These are phyloP conservation scores for Spodoptera exigua DNA, from an alignment of 2,888 invertebrate species.

Conservation along the genomic window DNA sequence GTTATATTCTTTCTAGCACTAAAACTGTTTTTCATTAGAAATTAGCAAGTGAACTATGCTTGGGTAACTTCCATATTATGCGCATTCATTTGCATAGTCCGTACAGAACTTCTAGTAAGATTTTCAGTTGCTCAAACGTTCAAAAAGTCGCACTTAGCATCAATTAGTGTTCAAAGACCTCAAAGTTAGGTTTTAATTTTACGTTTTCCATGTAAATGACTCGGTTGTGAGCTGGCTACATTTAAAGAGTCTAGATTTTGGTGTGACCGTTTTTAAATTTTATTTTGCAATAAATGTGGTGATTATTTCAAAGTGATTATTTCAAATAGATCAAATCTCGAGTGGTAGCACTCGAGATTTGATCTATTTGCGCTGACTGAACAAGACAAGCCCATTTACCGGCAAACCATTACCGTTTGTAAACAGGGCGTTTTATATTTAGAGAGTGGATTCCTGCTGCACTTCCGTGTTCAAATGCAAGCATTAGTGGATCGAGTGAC, in stretches of 20 bases:
- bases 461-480: constrained; percentile 57
- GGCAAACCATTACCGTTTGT: constrained; percentile 47
- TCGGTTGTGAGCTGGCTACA: neutral
- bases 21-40: constrained; percentile 13
- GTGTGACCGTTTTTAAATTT: neutral
- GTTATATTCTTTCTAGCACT: neutral
- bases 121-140: constrained; percentile 23
- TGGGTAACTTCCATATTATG: constrained; percentile 24
- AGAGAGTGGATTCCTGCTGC: constrained; percentile 54
- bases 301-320: constrained; percentile 2
- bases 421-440: constrained; percentile 59
- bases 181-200: constrained; percentile 21
- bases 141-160: constrained; percentile 40
- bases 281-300: neutral
- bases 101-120: constrained; percentile 14
- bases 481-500: constrained; percentile 61
- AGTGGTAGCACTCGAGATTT: constrained; percentile 8
- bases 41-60: constrained; percentile 10
- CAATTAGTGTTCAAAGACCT: constrained; percentile 29
- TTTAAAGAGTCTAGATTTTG: constrained; percentile 1
- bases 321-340: too few species aligned
- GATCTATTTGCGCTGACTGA: constrained; percentile 47
- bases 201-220: constrained; percentile 14
- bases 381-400: constrained; percentile 50
- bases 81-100: constrained; percentile 38